Evolutionary conservation across 2,888 invertebrate genomes (phyloP).

Genomic region (Parnassius glacialis): DNA sequence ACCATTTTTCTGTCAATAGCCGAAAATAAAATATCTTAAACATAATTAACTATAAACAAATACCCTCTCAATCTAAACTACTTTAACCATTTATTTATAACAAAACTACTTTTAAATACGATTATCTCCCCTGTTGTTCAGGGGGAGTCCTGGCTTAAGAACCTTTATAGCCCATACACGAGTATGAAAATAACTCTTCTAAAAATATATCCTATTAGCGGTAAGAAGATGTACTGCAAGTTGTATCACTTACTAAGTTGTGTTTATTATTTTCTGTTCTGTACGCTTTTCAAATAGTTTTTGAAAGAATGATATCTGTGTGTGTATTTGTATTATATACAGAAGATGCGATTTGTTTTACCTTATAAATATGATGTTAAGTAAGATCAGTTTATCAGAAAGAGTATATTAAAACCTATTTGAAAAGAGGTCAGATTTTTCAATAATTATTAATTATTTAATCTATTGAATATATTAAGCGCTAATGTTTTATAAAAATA

Average conservation of each 20-base stretch:
- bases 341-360: too few relatives aligned
- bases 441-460: too few relatives aligned
- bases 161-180: constrained; percentile 12
- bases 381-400: too few relatives aligned
- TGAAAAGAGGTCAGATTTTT: too few relatives aligned
- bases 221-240: neutral
- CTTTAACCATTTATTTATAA: constrained; percentile 26
- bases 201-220: constrained; percentile 19
- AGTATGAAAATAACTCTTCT: constrained; percentile 19
- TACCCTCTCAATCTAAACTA: constrained; percentile 18
- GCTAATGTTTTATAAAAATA: too few relatives aligned
- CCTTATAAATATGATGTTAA: too few relatives aligned
- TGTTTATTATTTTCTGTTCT: neutral
- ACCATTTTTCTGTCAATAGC: constrained; percentile 14
- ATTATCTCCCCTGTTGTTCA: constrained; percentile 17
- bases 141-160: constrained; percentile 6
- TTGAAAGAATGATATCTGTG: too few relatives aligned
- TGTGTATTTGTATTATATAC: too few relatives aligned
- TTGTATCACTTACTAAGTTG: neutral
- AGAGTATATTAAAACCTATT: too few relatives aligned
- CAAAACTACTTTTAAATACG: constrained; percentile 23
- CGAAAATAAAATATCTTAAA: constrained; percentile 18
- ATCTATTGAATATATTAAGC: too few relatives aligned
- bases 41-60: constrained; percentile 26
- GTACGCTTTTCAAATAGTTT: neutral